Base-by-base conservation (phyloP, 1,140 invertebrate species). In the Argopecten irradians region DNA sequence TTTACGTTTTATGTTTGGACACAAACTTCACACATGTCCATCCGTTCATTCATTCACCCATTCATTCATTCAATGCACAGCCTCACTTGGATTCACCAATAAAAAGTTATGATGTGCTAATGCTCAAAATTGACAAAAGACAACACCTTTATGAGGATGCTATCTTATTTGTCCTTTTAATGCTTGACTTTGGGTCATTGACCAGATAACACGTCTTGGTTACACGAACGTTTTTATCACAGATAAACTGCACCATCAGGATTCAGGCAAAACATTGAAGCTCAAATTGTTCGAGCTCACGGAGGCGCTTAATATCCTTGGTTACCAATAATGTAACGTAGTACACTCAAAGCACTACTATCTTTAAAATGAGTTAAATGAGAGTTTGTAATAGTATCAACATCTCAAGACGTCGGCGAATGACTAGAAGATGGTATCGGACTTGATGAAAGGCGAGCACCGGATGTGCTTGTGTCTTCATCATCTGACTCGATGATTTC, bases 401-500 rank as follows among this genome's bases (percentile, higher is more conserved):
- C 22, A 71, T 28, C n/a, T 71, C 55, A 71, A 28, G 55, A 71
- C 55, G 55, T 71, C 11, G 55, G n/a, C 28, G 55, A 71, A 71
- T 71, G 55, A 71, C 55, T 71, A 71, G 55, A 71, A 71, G 8
- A 71, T 7, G 55, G 55, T 3, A 28, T 16, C 13, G 55, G 55
- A 71, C 55, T 71, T n/a, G 55, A 71, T 8, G 55, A 71, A 71
- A 71, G 55, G n/a, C 55, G 55, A 16, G 22, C 22, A 28, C 16
- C 55, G 55, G 55, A 28, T 71, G 55, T 71, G 55, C 28, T 71
- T 39, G 35, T 41, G 14, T 28, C 34, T 19, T 86, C 86, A 34
- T 86, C 28, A 22, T 82, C 82, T 19, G 84, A 41, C 34, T 85
- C 86, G 9, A 34, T 22, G 5, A 87, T 86, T 34, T 90, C 87